Conservation (phyloP, 1,140 invertebrate species). For the Bradynema listronoti region DNA sequence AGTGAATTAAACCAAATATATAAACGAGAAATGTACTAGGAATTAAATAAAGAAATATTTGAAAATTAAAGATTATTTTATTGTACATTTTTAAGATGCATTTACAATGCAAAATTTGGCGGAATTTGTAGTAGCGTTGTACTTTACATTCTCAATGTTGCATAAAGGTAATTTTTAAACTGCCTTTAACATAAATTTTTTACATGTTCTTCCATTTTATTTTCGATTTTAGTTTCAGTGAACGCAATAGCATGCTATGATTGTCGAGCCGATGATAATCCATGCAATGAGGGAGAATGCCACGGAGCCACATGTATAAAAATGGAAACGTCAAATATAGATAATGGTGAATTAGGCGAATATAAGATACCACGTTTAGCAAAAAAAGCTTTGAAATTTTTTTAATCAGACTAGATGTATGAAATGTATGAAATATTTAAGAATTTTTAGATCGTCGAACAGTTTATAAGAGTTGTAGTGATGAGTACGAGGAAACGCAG, state of each 20-base stretch:
- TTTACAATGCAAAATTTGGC: too few species aligned
- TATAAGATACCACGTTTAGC: background rate
- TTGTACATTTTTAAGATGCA: too few species aligned
- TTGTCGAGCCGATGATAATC: constrained; percentile 51
- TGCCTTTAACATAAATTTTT: too few species aligned
- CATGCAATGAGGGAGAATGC: constrained; percentile 55
- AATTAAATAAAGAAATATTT: too few species aligned
- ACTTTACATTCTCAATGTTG: too few species aligned
- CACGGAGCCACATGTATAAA: constrained; percentile 52
- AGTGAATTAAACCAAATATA: too few species aligned
- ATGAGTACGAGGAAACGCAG: constrained; percentile 49
- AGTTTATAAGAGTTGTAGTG: constrained; percentile 49
- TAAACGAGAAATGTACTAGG: too few species aligned
- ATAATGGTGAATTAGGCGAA: constrained; percentile 47
- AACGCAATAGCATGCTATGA: constrained; percentile 50
- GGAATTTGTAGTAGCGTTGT: too few species aligned
- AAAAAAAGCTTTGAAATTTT: background rate
- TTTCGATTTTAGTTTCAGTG: too few species aligned
- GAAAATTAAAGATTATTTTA: too few species aligned
- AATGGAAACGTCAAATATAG: constrained; percentile 56
- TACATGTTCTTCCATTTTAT: too few species aligned
- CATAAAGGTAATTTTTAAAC: too few species aligned
- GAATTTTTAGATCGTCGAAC: constrained; percentile 29
- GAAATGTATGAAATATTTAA: background rate
- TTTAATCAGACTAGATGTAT: background rate